Evolutionary conservation across 2,113 vertebrate genomes (phyloP), one percentile per base, ranked within the genome.

Genomic region (Greenwoodochromis staneri): DNA sequence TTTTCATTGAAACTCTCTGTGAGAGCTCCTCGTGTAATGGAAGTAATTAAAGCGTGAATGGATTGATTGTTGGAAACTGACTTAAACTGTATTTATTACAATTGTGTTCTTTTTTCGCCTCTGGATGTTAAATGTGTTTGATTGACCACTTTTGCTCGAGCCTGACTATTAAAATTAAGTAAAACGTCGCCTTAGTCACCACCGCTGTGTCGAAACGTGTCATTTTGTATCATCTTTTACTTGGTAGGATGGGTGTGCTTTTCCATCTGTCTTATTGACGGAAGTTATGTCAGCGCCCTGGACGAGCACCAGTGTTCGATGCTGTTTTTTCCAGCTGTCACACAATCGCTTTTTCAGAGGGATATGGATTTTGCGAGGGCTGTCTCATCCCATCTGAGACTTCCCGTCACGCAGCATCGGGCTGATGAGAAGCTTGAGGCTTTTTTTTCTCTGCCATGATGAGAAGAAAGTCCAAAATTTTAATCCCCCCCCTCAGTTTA

Each of bases 271-370:
- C 78, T 38, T 53, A 27, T 9, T 66, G 27, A 82, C 29, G 31
- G 88, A 93, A 86, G 76, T 87, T 21, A 55, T 89, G 87, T 90
- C 88, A 89, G 54, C 1, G 2, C 8, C 10, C 76, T 53, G 90
- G 78, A 76, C 21, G 82, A 89, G 82, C 66, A 49, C 81, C 73
- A 88, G 85, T 85, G 47, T 78, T 84, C 63, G 8, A 5, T 3
- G 61, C 63, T 88, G 87, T 92, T 95, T 94, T 93, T 92, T 87
- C 85, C 93, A 95, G 92, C 93, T 92, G 92, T 92, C 89, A 84
- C 14, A 83, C 86, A 86, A 84, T 42, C 21, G 53, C 31, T 66
- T 90, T 49, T 81, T 49, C 38, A 80, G 80, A 54, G 63, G 88
- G 88, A 91, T 86, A 76, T 85, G 47, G 80, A 73, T 87, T 78